phyloP scores from a whole-genome alignment of 1,140 invertebrate genomes.

The Drosophila bocki region DNA sequence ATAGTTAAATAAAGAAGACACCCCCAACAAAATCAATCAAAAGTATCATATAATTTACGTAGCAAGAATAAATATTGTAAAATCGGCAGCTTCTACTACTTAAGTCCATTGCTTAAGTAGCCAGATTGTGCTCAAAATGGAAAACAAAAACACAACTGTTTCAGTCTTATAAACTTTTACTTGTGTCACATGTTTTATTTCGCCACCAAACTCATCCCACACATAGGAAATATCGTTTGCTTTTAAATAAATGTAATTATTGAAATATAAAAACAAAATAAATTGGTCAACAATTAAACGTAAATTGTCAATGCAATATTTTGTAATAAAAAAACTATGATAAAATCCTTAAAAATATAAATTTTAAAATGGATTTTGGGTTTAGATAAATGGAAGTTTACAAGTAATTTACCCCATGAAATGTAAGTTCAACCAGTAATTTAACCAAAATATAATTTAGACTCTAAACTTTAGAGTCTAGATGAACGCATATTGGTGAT shows the following conservation, averaged over 20 bases:
- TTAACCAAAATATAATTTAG: background rate
- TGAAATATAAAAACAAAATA: conserved; percentile 44
- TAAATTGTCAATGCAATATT: conserved; percentile 78
- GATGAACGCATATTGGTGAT: too few species aligned
- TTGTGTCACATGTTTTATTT: conserved; percentile 32
- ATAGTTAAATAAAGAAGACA: conserved; percentile 64
- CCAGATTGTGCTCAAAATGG: conserved; percentile 52
- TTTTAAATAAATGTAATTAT: conserved; percentile 52
- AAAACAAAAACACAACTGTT: conserved; percentile 6
- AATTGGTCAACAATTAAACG: conserved; percentile 57
- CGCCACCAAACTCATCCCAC: conserved; percentile 54
- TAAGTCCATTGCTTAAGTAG: conserved; percentile 63
- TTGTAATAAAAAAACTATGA: conserved; percentile 75
- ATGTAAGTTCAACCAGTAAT: background rate
- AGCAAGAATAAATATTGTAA: conserved; percentile 2
- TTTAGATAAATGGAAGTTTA: background rate
- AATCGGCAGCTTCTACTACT: conserved; percentile 52
- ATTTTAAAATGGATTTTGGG: background rate
- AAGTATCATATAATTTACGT: conserved; percentile 63
- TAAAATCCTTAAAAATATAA: conserved; percentile 10
- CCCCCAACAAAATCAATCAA: conserved; percentile 50
- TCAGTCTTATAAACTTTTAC: conserved; percentile 19
- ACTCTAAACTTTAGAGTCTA: too few species aligned
- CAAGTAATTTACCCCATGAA: background rate
- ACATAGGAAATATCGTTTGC: conserved; percentile 64